Base-by-base conservation (phyloP, 2,888 invertebrate genomes). In the Phlogophora meticulosa region DNA sequence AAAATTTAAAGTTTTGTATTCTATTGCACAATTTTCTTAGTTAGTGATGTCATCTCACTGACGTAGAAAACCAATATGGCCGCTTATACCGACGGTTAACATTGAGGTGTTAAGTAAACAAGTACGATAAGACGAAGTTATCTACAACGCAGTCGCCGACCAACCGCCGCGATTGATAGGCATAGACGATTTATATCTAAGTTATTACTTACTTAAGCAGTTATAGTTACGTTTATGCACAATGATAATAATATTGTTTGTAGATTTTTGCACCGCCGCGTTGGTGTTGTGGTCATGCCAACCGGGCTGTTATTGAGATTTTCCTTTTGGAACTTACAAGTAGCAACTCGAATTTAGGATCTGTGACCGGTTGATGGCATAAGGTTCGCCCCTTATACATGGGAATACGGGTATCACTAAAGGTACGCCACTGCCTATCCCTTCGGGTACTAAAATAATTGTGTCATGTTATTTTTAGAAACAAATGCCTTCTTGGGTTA, bases 51-150 rank as follows among this genome's bases (percentile, higher is more conserved):
- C 70, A 46, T 11, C 9, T 4, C 4, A 20, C 38, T 7, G 10
- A 20, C 1, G 34, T 5, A 4, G 13, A 64, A 38, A 45, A n/a
- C 0, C n/a, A 64, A 60, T 45, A 43, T 15, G 86, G 84, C 79
- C 75, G 56, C 15, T 66, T 40, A 68, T 76, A 81, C 88, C 87
- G n/a, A 9, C 65, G 28, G 34, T 55, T 45, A 38, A 56, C 76
- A 60, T 52, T 61, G 15, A 13, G 78, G 88, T 84, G 93, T 93
- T 92, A 90, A 91, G 90, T 91, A 89, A 91, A 91, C 90, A 91
- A 84, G 87, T 83, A 68, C 86, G 94, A 94, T 94, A 94, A 93
- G 87, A 72, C 86, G 88, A 90, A 92, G 92, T 93, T 94, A 94
- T 94, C 94, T 89, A 55, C 67, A 74, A 79, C 80, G 81, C 87